Conservation (phyloP, 2,888 invertebrate species). For the Agelastica alni region DNA sequence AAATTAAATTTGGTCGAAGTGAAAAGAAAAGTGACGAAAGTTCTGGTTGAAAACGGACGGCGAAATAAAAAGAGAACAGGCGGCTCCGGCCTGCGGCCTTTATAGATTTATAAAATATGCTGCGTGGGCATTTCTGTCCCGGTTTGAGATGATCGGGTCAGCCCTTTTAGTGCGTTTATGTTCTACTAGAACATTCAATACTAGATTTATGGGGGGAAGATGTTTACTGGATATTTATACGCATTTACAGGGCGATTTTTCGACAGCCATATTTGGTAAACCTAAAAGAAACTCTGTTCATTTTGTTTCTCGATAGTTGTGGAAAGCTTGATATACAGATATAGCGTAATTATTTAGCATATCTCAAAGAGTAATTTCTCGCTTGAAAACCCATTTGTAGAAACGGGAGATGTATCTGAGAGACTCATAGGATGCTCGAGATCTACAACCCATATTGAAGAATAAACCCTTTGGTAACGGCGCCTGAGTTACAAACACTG, state of each 20-base stretch:
- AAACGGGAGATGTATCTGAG: too few relatives aligned
- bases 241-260: constrained; percentile 16
- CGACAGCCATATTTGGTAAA: too few relatives aligned
- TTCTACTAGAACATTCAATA: constrained; percentile 31
- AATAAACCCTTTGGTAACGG: too few relatives aligned
- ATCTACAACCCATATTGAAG: too few relatives aligned
- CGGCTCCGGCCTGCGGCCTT: constrained; percentile 31
- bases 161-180: constrained; percentile 35
- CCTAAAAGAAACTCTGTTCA: too few relatives aligned
- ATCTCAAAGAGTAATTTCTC: too few relatives aligned
- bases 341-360: too few relatives aligned
- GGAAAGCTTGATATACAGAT: too few relatives aligned
- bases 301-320: too few relatives aligned
- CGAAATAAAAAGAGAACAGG: constrained; percentile 37
- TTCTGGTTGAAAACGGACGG: constrained; percentile 33
- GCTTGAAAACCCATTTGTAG: too few relatives aligned
- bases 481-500: too few relatives aligned
- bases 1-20: constrained; percentile 30
- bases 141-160: constrained; percentile 36
- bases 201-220: constrained; percentile 30
- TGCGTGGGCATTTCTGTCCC: constrained; percentile 41
- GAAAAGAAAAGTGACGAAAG: constrained; percentile 35
- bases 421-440: too few relatives aligned
- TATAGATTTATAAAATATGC: constrained; percentile 48
- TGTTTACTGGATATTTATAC: constrained; percentile 30